Conservation (phyloP, 2,888 invertebrate genomes). For the Idaea aversata region DNA sequence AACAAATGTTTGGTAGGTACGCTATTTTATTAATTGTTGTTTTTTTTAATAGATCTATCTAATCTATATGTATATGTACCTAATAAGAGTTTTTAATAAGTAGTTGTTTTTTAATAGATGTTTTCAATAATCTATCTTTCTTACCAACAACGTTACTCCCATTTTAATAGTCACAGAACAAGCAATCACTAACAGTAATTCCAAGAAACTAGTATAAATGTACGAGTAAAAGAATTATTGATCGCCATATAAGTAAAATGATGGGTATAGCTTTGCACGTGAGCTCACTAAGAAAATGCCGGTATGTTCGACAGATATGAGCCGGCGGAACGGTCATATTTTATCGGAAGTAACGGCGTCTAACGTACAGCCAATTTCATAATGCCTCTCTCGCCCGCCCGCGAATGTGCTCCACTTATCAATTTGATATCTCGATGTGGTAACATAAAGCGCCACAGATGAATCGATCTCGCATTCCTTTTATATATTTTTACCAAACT, state of each 20-base stretch:
- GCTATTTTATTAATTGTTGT: no score
- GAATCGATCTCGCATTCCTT: conserved; percentile 39
- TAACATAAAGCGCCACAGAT: conserved; percentile 69
- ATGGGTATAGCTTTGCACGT: conserved; percentile 55
- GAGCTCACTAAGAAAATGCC: conserved; percentile 53
- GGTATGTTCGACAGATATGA: conserved; percentile 73
- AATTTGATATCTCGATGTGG: conserved; percentile 78
- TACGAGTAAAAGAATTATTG: conserved; percentile 46
- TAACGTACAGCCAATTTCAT: conserved; percentile 81
- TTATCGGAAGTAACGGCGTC: conserved; percentile 78
- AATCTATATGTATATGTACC: no score
- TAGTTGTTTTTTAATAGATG: no score
- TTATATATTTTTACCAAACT: not conserved
- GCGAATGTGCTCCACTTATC: conserved; percentile 77
- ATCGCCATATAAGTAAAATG: conserved; percentile 59
- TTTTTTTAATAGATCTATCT: no score
- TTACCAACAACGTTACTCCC: not conserved
- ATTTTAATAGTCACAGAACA: not conserved
- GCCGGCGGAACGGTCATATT: conserved; percentile 73
- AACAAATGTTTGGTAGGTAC: no score
- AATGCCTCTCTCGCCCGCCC: conserved; percentile 71
- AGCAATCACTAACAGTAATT: conserved; percentile 3
- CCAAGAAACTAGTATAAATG: conserved; percentile 23
- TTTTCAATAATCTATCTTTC: no score
- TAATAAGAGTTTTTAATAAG: no score